Evolutionary conservation across 2,113 vertebrate genomes (phyloP), one percentile per base, ranked within the genome.

Genomic region (Percina caprodes): DNA sequence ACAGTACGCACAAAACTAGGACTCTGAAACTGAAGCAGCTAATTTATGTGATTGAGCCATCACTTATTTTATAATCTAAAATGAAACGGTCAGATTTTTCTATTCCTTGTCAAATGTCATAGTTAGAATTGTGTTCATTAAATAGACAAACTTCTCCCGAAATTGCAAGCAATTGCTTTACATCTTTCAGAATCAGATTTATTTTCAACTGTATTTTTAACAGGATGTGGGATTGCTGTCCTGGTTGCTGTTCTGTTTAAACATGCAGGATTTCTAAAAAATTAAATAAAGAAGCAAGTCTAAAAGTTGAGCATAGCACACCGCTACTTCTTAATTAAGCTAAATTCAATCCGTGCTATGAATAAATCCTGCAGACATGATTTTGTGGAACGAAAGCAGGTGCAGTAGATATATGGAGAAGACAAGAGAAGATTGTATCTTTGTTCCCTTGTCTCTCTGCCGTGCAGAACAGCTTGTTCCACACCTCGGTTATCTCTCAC

Each of bases 401-500:
- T 82, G 76, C 65, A 60, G 74, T 9, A 68, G 84, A 88, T 91
- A 54, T 54, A 81, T 68, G 67, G 73, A 63, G 69, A 51, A 39
- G 18, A 80, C 51, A 79, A 80, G 60, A 66, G 51, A 18, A 79
- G 79, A 88, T 91, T 39, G 35, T 71, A 87, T 89, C 76, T 8
- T 67, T 63, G 35, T 58, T 56, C 56, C 23, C 23, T 65, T 56
- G 62, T 79, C 65, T 77, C 67, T 63, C 30, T 26, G 39, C 76
- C 18, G 76, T 42, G 49, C 56, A 39, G 26, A 80, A 68, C 86
- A 77, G 84, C 76, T 83, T 84, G 75, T 84, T 83, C 78, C 63
- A 66, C 7, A 39, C 71, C 77, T 81, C 52, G 63, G 62, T 86
- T 90, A 93, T 90, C 88, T 78, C 74, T 69, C 70, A 24, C 62